Evolutionary conservation across 2,797 vertebrate species (phyloP), one percentile per base, ranked within the genome.

Genomic region (Pseudochaenichthys georgianus): DNA sequence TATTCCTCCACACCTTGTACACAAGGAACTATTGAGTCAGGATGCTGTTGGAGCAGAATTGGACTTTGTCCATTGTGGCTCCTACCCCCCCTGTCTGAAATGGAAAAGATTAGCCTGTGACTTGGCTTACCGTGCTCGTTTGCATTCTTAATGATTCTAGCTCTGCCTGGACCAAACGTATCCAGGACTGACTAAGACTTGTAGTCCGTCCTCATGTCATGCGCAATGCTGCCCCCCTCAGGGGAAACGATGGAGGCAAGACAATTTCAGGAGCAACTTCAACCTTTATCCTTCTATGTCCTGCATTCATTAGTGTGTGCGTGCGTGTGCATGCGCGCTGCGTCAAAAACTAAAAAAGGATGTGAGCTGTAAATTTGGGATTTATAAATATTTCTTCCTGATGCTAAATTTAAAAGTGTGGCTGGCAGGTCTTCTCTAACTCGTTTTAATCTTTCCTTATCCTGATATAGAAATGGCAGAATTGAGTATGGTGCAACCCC

Each of bases 71-170:
- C 85, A 23, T 48, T 53, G 67, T 65, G 71, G 76, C 74, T 82
- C 66, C 54, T 65, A 63, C 85, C 88, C 88, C 23, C 28, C 88
- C 86, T 45, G 76, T 82, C 78, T 85, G 80, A 76, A 87, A 90
- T 91, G 90, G 92, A 94, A 94, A 92, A 91, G 89, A 89, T 93
- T 88, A 90, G 87, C 70, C 77, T 68, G 75, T 84, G 73, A 43
- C 82, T 91, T 92, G 91, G 89, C 89, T 73, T 81, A 77, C 81
- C 73, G 75, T 69, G 64, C 77, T 64, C 89, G 87, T 91, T 93
- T 93, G 90, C 86, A 89, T 89, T 91, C 73, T 84, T 85, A 69
- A 88, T 91, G 78, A 70, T 77, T 81, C 84, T 70, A 61, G 89
- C 75, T 80, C 75, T 83, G 78, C 31, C 42, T 70, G 78, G 77